These are phyloP conservation scores for Dione juno DNA, from an alignment of 2,888 invertebrate species.

Conservation along the genomic window DNA sequence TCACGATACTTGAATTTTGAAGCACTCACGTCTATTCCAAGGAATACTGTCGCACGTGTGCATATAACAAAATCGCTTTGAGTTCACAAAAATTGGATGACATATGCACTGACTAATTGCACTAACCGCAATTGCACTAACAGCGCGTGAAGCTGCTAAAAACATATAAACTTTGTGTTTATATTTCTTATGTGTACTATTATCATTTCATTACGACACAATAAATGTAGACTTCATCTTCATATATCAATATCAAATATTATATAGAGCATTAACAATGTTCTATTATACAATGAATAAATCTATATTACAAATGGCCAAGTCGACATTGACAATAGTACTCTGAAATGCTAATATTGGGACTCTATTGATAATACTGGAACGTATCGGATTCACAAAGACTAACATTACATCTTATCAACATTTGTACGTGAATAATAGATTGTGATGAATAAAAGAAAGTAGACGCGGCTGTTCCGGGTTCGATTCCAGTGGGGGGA, in stretches of 20 bases:
- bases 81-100: too few species aligned
- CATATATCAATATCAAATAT: too few species aligned
- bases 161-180: too few species aligned
- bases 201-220: too few species aligned
- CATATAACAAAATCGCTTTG: not conserved
- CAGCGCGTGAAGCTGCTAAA: too few species aligned
- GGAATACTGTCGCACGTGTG: not conserved
- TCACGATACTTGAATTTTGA: not conserved
- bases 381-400: not conserved
- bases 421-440: not conserved
- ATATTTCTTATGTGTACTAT: too few species aligned
- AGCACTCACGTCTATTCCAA: not conserved
- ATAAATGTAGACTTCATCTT: too few species aligned
- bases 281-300: slow-evolving; percentile 34
- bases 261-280: slow-evolving; percentile 3
- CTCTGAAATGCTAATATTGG: slow-evolving; percentile 32
- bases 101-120: too few species aligned
- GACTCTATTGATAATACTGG: slow-evolving; percentile 12
- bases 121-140: too few species aligned
- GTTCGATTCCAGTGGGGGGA: too few species aligned
- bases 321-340: slow-evolving; percentile 31
- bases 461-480: too few species aligned
- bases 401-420: not conserved
- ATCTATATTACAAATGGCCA: slow-evolving; percentile 33
- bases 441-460: not conserved